phyloP scores from a whole-genome alignment of 2,113 vertebrate species.

The Brachyistius frenatus region DNA sequence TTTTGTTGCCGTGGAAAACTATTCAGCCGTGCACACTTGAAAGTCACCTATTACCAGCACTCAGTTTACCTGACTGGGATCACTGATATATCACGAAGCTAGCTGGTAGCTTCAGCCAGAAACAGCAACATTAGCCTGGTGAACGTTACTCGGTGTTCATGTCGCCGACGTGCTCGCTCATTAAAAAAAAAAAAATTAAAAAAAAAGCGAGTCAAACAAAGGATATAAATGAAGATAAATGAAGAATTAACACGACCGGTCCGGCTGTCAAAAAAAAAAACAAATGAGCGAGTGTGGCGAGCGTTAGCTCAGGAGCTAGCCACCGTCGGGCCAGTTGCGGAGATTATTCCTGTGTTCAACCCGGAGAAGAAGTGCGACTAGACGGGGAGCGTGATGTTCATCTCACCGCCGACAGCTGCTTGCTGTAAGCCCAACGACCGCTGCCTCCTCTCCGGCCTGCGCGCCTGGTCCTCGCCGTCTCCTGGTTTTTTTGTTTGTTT shows the following conservation, averaged over 20 bases:
- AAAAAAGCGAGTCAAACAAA: not conserved
- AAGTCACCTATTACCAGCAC: no score
- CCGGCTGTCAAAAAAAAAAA: not conserved
- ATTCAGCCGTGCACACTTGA: no score
- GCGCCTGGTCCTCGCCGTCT: not conserved
- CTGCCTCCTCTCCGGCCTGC: constrained; percentile 42
- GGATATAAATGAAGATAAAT: not conserved
- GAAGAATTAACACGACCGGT: not conserved
- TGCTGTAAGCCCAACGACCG: constrained; percentile 42
- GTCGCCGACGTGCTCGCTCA: not conserved
- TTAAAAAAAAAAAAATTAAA: not conserved
- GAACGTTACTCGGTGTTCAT: not conserved
- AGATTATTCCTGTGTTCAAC: constrained; percentile 14
- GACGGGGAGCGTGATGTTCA: constrained; percentile 60
- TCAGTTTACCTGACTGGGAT: not conserved
- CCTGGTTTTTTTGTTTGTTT: not conserved
- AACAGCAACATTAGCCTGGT: constrained; percentile 34
- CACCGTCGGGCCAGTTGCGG: constrained; percentile 31
- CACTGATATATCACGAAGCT: constrained; percentile 25
- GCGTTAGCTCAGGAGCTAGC: constrained; percentile 49
- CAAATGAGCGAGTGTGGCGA: not conserved
- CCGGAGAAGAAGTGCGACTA: constrained; percentile 36
- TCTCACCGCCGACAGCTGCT: constrained; percentile 73
- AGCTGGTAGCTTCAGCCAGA: constrained; percentile 29
- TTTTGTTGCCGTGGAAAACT: no score